A percentile compares a stretch with the other conserved stretches of the same genome.
Conservation (phyloP, 1,140 invertebrate species). For the Asbolus verrucosus region DNA sequence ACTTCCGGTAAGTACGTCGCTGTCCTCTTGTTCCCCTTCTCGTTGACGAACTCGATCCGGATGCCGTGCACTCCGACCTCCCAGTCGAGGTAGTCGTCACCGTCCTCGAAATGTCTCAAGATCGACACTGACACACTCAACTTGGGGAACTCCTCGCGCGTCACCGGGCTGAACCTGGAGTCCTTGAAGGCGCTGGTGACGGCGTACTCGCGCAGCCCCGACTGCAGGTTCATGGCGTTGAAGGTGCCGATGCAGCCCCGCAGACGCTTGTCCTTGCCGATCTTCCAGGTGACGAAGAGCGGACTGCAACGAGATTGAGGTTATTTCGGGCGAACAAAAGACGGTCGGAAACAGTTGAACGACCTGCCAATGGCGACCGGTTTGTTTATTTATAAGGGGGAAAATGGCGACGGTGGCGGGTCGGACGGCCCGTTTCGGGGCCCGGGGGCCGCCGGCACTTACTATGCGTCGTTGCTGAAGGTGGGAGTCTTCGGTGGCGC, state of each 20-base stretch:
- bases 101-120: constrained; percentile 95
- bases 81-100: constrained; percentile 96
- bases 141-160: constrained; percentile 90
- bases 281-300: constrained; percentile 98
- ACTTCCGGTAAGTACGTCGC: constrained; percentile 99
- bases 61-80: constrained; percentile 97
- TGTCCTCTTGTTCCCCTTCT: constrained; percentile 93
- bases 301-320: constrained; percentile 76
- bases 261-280: constrained; percentile 90
- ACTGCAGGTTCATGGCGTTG: constrained; percentile 93
- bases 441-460: constrained; percentile 70
- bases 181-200: constrained; percentile 98
- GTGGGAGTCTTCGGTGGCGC: constrained; percentile 89
- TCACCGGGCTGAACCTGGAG: constrained; percentile 96
- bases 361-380: background rate
- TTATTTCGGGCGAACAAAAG: background rate
- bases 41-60: constrained; percentile 96
- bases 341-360: constrained; percentile 20
- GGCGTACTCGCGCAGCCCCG: constrained; percentile 95
- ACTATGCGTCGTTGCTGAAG: constrained; percentile 96
- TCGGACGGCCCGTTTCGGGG: background rate
- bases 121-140: constrained; percentile 97
- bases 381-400: background rate
- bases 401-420: background rate
- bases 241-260: constrained; percentile 97